phyloP scores from a whole-genome alignment of 2,113 vertebrate species.

The Reinhardtius hippoglossoides region DNA sequence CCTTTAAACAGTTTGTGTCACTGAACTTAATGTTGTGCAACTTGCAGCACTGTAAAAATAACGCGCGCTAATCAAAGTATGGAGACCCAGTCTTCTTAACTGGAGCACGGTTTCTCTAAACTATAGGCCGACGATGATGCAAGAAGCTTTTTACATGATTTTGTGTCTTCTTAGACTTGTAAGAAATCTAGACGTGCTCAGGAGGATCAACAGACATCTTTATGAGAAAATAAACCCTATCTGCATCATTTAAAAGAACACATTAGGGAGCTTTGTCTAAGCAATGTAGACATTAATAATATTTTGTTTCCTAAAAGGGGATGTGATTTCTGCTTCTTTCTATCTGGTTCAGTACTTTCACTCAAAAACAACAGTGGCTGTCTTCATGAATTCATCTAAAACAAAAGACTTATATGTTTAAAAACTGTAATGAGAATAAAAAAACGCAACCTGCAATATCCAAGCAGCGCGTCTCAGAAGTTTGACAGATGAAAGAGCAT shows the following conservation, averaged over 20 bases:
- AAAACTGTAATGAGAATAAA: constrained; percentile 65
- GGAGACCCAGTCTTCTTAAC: constrained; percentile 64
- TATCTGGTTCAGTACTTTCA: constrained; percentile 50
- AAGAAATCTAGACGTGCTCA: constrained; percentile 40
- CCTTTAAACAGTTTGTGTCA: constrained; percentile 64
- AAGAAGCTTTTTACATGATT: constrained; percentile 43
- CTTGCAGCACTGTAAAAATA: constrained; percentile 63
- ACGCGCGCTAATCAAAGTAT: constrained; percentile 71
- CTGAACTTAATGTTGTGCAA: constrained; percentile 64
- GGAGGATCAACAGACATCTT: constrained; percentile 42
- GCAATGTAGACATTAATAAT: constrained; percentile 24
- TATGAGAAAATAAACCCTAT: constrained; percentile 43
- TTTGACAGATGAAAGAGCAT: constrained; percentile 75
- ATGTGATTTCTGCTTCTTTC: constrained; percentile 32
- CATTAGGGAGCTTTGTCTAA: constrained; percentile 53
- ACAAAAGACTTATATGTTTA: constrained; percentile 64
- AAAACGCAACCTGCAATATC: constrained; percentile 70
- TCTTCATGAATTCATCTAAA: constrained; percentile 63
- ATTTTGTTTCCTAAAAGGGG: constrained; percentile 43
- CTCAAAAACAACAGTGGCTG: constrained; percentile 36
- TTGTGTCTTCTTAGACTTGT: constrained; percentile 39
- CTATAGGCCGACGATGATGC: constrained; percentile 42
- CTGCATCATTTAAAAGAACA: constrained; percentile 29
- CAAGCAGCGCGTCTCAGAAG: constrained; percentile 61
- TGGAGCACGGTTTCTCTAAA: constrained; percentile 68